These are phyloP conservation scores for Apeltes quadracus DNA, from an alignment of 2,113 vertebrate species.

Conservation along the genomic window DNA sequence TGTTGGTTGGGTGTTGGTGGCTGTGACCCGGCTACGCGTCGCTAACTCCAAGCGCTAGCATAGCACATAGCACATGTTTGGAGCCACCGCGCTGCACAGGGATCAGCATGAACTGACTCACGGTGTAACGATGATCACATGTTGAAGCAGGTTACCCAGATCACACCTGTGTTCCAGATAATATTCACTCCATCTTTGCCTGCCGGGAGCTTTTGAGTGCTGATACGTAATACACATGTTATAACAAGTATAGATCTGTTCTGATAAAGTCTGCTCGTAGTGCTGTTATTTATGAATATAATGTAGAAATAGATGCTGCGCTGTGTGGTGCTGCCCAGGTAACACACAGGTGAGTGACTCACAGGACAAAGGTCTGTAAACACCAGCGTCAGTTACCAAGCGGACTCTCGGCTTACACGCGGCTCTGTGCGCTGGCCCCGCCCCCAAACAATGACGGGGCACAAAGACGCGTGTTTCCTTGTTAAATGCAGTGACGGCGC, in stretches of 20 bases:
- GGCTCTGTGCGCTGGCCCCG: constrained; percentile 26
- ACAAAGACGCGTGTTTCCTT: not conserved
- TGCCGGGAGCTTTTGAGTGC: not conserved
- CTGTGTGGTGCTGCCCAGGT: constrained; percentile 67
- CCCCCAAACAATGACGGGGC: not conserved
- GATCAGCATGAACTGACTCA: too few species aligned
- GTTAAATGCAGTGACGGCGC: not conserved
- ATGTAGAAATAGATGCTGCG: too few species aligned
- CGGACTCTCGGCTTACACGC: constrained; percentile 59
- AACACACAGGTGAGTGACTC: constrained; percentile 56
- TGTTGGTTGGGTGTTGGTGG: too few species aligned
- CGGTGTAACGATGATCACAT: too few species aligned
- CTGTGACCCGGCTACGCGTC: too few species aligned
- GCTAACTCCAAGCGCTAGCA: too few species aligned
- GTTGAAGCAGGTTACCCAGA: too few species aligned
- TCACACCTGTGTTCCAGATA: too few species aligned
- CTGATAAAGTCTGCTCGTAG: not conserved
- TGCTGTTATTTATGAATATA: too few species aligned
- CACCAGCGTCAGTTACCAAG: constrained; percentile 52
- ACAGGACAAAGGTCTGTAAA: constrained; percentile 61
- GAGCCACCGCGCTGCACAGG: too few species aligned
- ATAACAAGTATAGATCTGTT: not conserved
- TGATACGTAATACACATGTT: not conserved
- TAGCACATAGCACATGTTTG: too few species aligned
- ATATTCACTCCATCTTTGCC: not conserved